Evolutionary conservation across 2,797 vertebrate species (phyloP).

Genomic region (Coluber constrictor): DNA sequence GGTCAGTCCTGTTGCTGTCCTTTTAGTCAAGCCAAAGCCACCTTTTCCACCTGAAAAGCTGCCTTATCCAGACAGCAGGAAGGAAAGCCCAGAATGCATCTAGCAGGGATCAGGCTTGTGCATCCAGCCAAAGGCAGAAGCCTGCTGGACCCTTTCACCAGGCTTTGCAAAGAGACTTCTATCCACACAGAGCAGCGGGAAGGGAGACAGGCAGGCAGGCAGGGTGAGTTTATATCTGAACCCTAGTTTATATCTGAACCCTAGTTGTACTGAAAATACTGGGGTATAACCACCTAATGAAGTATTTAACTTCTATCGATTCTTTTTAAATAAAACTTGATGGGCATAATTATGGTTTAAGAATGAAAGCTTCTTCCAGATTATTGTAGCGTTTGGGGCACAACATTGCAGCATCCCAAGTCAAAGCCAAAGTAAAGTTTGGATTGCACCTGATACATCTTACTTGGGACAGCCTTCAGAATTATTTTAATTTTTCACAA

Average conservation of each 20-base stretch:
- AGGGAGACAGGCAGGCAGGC: background rate
- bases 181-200: background rate
- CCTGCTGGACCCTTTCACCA: background rate
- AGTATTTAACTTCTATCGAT: background rate
- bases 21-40: background rate
- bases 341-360: background rate
- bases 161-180: background rate
- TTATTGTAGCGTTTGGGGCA: background rate
- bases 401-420: background rate
- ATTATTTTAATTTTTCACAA: background rate
- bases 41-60: background rate
- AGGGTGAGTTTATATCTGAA: background rate
- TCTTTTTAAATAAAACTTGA: background rate
- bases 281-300: background rate
- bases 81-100: background rate
- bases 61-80: background rate
- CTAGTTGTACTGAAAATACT: background rate
- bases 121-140: background rate
- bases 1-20: background rate
- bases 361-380: background rate
- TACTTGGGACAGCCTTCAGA: background rate
- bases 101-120: background rate
- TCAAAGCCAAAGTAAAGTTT: background rate
- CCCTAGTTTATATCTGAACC: too few species aligned
- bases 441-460: background rate